Base-by-base conservation (phyloP, 1,140 invertebrate genomes). In the Bactericera cockerelli region DNA sequence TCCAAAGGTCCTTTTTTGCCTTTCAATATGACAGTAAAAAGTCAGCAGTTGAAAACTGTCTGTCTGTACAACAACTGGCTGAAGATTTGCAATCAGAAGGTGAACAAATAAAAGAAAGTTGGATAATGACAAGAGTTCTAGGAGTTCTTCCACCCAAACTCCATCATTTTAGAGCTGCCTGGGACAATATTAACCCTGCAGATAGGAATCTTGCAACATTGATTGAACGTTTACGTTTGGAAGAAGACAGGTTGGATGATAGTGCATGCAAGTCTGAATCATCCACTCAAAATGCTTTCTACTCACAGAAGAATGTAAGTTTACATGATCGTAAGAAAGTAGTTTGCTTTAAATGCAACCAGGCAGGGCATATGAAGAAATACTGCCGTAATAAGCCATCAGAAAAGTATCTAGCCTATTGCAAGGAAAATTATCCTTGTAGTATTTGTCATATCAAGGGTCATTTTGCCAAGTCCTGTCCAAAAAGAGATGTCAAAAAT, bases 321-420 rank as follows among this genome's bases (percentile, higher is more conserved):
- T n/a, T n/a, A n/a, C n/a, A n/a, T n/a, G 4, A 4, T 6, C 4
- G 13, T 4, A 31, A 31, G 4, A 31, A 31, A 13, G 28, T 31
- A 6, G 22, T 19, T n/a, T 66, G 65, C 24, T 63, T 59, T n/a
- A 64, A 64, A 22, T 64, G 63, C 36, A 62, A 62, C 10, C 59
- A 58, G 28, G 55, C 26, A 59, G 60, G 63, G 13, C 65, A 65
- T 24, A 21, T 62, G 0, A 65, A 65, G 49, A 65, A 62, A 55
- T 11, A 56, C 42, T 66, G 64, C 31, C 61, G 49, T 36, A 57
- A 58, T 28, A 66, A 65, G 28, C 63, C 61, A 14, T 65, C 62
- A 56, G 49, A 36, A 0, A 66, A 66, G 26, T 64, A 65, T 26
- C 16, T 67, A 13, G 61, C 53, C 0, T 65, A 66, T 56, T 67